Conservation (phyloP, 2,797 vertebrate genomes). For the Phataginus tetradactyla region DNA sequence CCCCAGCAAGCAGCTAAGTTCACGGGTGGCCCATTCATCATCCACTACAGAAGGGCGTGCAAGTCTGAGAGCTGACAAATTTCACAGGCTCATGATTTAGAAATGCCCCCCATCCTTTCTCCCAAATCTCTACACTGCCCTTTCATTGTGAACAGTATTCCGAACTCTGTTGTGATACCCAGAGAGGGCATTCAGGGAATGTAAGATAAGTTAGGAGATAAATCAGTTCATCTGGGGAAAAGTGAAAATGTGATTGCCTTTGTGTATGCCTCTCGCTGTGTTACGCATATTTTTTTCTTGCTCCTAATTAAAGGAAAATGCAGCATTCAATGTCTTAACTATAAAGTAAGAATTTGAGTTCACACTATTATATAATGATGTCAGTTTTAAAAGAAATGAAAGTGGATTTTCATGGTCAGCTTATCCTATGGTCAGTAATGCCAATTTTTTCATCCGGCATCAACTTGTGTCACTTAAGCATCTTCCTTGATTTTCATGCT, state of each 20-base stretch:
- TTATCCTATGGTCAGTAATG: neutral
- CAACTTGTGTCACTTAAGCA: neutral
- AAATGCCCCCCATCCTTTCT: neutral
- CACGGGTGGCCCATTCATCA: conserved; percentile 68
- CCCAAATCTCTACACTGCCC: neutral
- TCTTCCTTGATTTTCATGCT: neutral
- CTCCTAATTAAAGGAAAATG: conserved; percentile 3
- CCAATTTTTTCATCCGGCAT: neutral
- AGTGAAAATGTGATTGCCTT: neutral
- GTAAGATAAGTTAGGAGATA: neutral
- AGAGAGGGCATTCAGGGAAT: conserved; percentile 34
- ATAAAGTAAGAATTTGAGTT: neutral
- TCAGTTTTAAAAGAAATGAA: neutral
- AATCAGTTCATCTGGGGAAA: neutral
- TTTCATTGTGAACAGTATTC: conserved; percentile 39
- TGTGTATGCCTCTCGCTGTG: neutral
- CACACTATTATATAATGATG: neutral
- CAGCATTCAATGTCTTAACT: neutral
- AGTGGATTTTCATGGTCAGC: neutral
- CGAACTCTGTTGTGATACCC: neutral
- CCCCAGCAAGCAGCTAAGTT: conserved; percentile 56
- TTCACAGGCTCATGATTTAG: conserved; percentile 47
- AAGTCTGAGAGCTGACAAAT: conserved; percentile 58
- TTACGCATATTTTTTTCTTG: neutral
- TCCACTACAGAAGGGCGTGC: conserved; percentile 21